Base-by-base conservation (phyloP, 2,797 vertebrate genomes). In the Carapus acus region DNA sequence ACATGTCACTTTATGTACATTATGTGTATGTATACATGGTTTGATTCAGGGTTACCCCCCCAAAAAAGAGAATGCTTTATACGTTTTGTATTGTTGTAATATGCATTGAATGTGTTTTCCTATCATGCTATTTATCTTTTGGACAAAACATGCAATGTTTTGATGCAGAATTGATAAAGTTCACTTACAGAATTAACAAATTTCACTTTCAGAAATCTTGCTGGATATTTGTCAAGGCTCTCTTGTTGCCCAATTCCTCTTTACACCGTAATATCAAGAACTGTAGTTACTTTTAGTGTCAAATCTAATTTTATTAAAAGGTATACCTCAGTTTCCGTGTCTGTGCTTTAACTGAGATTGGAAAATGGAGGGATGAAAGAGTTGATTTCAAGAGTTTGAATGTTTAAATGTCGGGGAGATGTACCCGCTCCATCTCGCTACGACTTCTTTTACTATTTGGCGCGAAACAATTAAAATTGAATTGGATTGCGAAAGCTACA, bases 251-350 rank as follows among this genome's bases (percentile, higher is more conserved):
- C 24, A 5, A 27, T 9, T 27, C 24, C 9, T 9, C 9, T 27
- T 5, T 27, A 27, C 9, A 1, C 67, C 43, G 16, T 57, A 23
- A 50, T 52, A 43, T 59, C 67, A 42, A 46, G 62, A 73, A 27
- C 36, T 83, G 17, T 48, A 36, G 65, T 73, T 62, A 69, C 51
- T 79, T 82, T 82, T 83, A 79, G 71, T 80, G 80, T 80, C 71
- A 8, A 53, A 51, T 62, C 74, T 73, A 76, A n/a, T 83, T 83
- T 84, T 83, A 82, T 81, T 80, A 82, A 86, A 85, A 63, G 23
- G 65, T 17, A 38, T 60, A 77, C 41, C 46, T 58, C 40, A 61
- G 50, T 71, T 60, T 3, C 34, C 23, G 18, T 40, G 24, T 50
- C 12, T 53, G 14, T 33, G 22, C 58, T 34, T 29, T 8, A 12